Evolutionary conservation across 2,797 vertebrate genomes (phyloP).

Genomic region (Parotocinclus haroldoi): DNA sequence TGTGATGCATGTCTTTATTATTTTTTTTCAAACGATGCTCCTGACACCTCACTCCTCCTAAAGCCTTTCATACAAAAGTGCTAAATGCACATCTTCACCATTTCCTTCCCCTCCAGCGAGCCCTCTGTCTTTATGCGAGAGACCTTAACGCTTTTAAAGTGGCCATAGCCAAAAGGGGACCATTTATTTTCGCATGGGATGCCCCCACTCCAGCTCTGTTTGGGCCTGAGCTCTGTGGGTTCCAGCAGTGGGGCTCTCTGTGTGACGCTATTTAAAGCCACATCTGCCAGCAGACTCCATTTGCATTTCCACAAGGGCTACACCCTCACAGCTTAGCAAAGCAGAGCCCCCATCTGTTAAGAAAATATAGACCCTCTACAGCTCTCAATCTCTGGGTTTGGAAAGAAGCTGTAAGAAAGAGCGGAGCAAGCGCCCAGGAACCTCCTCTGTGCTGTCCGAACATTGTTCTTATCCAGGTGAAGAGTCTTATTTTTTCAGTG

Average conservation of each 20-base stretch:
- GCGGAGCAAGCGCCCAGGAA: constrained; percentile 27
- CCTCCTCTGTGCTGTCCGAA: constrained; percentile 36
- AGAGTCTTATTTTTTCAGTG: constrained; percentile 24
- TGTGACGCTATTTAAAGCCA: constrained; percentile 62
- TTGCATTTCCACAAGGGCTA: constrained; percentile 54
- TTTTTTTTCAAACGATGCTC: constrained; percentile 7
- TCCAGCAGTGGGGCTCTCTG: constrained; percentile 53
- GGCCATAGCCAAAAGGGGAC: constrained; percentile 41
- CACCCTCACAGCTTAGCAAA: constrained; percentile 53
- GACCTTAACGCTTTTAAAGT: constrained; percentile 39
- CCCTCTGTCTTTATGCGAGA: constrained; percentile 40
- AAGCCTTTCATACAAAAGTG: constrained; percentile 36
- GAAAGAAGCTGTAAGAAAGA: constrained; percentile 32
- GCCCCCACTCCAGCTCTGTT: constrained; percentile 37
- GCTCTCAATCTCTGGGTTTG: constrained; percentile 35
- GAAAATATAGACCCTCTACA: constrained; percentile 52
- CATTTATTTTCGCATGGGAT: constrained; percentile 46
- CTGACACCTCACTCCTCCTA: constrained; percentile 10
- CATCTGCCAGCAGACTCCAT: constrained; percentile 61
- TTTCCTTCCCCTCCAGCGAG: constrained; percentile 47
- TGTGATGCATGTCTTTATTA: constrained; percentile 4
- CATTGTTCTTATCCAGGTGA: constrained; percentile 33
- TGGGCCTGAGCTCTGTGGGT: constrained; percentile 49
- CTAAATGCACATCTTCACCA: constrained; percentile 50
- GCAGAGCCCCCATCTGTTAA: constrained; percentile 54